These are phyloP conservation scores for Lochmaea capreae DNA, from an alignment of 2,888 invertebrate species.

Conservation along the genomic window DNA sequence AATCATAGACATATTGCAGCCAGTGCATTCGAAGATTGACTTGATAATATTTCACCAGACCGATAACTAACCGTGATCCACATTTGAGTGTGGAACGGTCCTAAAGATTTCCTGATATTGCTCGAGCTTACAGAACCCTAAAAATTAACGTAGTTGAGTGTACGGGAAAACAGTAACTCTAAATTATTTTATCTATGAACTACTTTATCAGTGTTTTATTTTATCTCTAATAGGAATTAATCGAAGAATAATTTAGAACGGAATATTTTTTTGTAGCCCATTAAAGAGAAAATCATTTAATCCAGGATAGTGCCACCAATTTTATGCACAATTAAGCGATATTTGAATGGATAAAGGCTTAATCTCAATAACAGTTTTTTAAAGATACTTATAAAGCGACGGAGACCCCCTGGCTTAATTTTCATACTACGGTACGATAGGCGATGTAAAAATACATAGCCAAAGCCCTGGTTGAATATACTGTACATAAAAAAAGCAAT, in stretches of 20 bases:
- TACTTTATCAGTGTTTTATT: neutral
- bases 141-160: too few relatives aligned
- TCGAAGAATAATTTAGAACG: neutral
- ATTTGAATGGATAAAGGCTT: neutral
- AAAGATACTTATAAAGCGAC: slow-evolving; percentile 2
- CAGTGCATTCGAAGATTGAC: too few relatives aligned
- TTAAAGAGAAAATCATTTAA: slow-evolving; percentile 3
- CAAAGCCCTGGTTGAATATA: neutral
- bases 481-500: neutral
- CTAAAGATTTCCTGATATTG: too few relatives aligned
- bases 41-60: too few relatives aligned
- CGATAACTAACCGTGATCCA: too few relatives aligned
- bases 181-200: neutral
- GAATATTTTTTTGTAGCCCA: neutral
- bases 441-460: neutral
- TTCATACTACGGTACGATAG: neutral
- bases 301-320: neutral
- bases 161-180: too few relatives aligned
- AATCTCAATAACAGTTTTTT: neutral
- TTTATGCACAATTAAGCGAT: slow-evolving; percentile 9
- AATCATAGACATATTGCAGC: too few relatives aligned
- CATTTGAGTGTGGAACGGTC: too few relatives aligned
- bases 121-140: too few relatives aligned
- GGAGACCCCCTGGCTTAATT: neutral
- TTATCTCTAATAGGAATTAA: neutral